phyloP scores from a whole-genome alignment of 2,797 vertebrate species.

The Artibeus jamaicensis region DNA sequence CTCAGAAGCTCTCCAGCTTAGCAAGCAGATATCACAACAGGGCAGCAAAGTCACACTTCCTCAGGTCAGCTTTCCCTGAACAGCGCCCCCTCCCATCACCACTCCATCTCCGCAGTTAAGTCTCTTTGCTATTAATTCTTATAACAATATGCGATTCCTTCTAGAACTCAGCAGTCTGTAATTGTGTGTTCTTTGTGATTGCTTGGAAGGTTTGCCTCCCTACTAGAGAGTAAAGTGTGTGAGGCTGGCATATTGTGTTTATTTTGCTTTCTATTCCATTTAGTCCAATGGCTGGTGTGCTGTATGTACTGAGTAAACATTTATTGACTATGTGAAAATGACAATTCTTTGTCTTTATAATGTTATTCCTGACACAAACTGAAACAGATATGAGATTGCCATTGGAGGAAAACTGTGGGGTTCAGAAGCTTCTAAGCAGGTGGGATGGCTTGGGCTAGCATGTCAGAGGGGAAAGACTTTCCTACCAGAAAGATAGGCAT shows the following conservation, averaged over 20 bases:
- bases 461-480: not conserved
- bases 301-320: not conserved
- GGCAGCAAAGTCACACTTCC: not conserved
- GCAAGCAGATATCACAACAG: conserved; percentile 1
- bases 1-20: not conserved
- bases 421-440: not conserved
- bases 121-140: not conserved
- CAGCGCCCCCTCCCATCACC: too few relatives aligned
- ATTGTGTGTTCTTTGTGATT: not conserved
- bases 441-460: not conserved
- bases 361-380: not conserved
- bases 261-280: not conserved
- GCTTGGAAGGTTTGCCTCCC: not conserved
- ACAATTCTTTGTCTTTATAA: conserved; percentile 21
- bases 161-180: not conserved
- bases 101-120: too few relatives aligned
- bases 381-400: not conserved
- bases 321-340: not conserved
- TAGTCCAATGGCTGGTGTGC: not conserved
- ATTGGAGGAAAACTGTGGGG: not conserved
- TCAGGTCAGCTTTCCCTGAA: not conserved
- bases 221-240: not conserved
- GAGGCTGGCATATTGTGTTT: not conserved
- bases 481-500: not conserved
- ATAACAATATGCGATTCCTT: not conserved